phyloP scores from a whole-genome alignment of 1,140 invertebrate genomes.

The Apis florea region DNA sequence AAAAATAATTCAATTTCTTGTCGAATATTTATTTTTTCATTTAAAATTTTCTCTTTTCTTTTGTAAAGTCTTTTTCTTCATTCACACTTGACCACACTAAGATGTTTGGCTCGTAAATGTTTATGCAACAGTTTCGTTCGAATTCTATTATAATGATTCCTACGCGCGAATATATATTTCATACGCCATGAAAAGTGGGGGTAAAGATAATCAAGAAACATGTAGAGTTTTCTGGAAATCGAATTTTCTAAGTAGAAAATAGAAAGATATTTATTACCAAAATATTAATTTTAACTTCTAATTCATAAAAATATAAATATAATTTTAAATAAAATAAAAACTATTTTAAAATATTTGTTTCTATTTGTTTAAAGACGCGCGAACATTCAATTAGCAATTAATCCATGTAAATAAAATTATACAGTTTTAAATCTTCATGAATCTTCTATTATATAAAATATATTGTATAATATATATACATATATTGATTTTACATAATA shows the following conservation, averaged over 20 bases:
- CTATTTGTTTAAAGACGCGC: background rate
- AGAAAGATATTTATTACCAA: background rate
- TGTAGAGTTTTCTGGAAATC: constrained; percentile 6
- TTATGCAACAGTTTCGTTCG: background rate
- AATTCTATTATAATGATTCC: background rate
- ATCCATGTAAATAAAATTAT: background rate
- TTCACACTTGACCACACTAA: background rate
- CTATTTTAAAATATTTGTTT: background rate
- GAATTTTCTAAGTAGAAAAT: background rate
- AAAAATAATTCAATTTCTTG: background rate
- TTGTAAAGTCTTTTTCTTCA: background rate
- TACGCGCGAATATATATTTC: background rate
- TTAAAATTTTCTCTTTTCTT: background rate
- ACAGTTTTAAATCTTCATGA: background rate
- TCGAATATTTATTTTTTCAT: background rate
- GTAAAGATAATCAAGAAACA: background rate
- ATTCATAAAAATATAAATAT: background rate
- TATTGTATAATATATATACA: background rate
- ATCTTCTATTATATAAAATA: background rate
- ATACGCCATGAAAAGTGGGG: background rate
- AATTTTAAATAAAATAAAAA: background rate
- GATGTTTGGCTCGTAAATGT: background rate
- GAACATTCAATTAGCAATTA: background rate
- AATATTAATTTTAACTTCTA: too few species aligned
- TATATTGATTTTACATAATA: background rate